Evolutionary conservation across 2,888 invertebrate species (phyloP).

Genomic region (Eulithis prunata): DNA sequence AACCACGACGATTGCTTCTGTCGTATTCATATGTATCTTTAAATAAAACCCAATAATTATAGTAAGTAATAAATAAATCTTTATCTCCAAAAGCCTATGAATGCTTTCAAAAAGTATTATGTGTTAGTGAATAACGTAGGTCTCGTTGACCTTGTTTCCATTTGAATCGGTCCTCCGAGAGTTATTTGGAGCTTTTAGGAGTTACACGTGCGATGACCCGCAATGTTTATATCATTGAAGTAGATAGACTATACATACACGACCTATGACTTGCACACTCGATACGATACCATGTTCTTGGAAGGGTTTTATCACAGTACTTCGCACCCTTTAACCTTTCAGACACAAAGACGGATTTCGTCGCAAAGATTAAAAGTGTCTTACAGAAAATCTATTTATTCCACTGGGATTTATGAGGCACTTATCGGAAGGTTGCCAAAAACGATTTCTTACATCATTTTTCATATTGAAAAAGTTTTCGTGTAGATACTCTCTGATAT

Average conservation of each 20-base stretch:
- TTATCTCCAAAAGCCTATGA: constrained; percentile 7
- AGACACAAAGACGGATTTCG: constrained; percentile 28
- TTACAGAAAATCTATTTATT: constrained; percentile 35
- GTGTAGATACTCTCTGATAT: constrained; percentile 24
- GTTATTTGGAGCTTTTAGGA: constrained; percentile 66
- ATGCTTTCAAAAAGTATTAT: too few relatives aligned
- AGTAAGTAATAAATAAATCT: too few relatives aligned
- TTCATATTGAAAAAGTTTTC: constrained; percentile 29
- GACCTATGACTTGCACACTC: constrained; percentile 7
- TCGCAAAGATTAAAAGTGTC: constrained; percentile 26
- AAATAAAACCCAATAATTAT: constrained; percentile 7
- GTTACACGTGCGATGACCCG: constrained; percentile 65
- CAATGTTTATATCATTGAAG: constrained; percentile 48
- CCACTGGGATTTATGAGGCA: constrained; percentile 37
- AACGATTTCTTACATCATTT: constrained; percentile 35
- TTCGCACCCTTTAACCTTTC: constrained; percentile 35
- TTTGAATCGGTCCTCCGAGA: constrained; percentile 55
- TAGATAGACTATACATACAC: constrained; percentile 16
- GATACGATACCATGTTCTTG: constrained; percentile 17
- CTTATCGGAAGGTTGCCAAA: constrained; percentile 37
- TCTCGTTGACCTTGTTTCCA: constrained; percentile 47
- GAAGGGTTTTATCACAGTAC: constrained; percentile 28
- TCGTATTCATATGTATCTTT: constrained; percentile 9
- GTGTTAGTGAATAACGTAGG: constrained; percentile 43
- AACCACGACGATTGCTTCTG: constrained; percentile 5